Evolutionary conservation across 2,113 vertebrate genomes (phyloP).

Genomic region (Manacus vitellinus): DNA sequence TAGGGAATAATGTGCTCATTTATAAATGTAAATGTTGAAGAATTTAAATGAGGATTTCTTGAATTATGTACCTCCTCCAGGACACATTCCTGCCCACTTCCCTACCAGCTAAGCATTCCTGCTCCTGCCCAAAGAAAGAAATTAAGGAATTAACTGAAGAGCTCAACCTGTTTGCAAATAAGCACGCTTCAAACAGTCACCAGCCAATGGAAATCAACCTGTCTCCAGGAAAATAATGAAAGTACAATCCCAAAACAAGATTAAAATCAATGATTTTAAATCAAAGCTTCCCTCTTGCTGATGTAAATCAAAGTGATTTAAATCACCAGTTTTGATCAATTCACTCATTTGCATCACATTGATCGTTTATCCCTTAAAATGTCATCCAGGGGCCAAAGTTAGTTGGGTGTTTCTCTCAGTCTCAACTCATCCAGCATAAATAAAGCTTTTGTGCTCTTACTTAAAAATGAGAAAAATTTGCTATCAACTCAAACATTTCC

Average conservation of each 20-base stretch:
- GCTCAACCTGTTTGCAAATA: conserved; percentile 6
- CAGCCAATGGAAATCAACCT: conserved; percentile 40
- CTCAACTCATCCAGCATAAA: neutral
- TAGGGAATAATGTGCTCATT: neutral
- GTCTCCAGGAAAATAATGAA: conserved; percentile 41
- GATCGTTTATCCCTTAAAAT: conserved; percentile 46
- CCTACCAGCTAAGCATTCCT: neutral
- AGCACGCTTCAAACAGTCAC: neutral
- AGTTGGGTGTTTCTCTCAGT: neutral
- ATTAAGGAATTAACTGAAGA: conserved; percentile 9
- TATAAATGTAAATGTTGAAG: neutral
- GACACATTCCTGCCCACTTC: neutral
- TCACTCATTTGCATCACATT: conserved; percentile 55
- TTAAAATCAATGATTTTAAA: conserved; percentile 66
- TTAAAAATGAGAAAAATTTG: neutral
- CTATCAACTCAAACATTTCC: neutral
- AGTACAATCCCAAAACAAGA: conserved; percentile 60
- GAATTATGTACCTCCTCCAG: neutral
- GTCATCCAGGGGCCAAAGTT: conserved; percentile 14
- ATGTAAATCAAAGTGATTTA: conserved; percentile 65
- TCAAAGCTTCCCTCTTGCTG: conserved; percentile 58
- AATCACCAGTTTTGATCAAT: conserved; percentile 62
- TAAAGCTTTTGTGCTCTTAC: neutral
- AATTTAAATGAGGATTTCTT: neutral
- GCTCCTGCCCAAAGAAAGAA: neutral